These are phyloP conservation scores for Ceratina calcarata DNA, from an alignment of 1,140 invertebrate species.

Conservation along the genomic window DNA sequence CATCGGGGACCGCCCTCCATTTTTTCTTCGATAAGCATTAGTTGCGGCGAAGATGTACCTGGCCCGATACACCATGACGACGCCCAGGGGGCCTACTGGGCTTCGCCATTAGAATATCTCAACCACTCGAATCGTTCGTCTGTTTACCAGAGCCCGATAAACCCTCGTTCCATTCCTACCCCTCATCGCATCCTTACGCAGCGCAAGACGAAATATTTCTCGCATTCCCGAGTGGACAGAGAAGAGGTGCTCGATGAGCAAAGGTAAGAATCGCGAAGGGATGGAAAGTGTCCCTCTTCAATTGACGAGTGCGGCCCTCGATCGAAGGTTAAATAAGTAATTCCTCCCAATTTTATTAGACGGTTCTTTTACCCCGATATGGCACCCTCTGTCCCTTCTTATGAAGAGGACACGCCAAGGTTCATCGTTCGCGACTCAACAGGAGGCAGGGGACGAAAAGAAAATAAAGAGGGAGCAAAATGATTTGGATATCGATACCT, in stretches of 20 bases:
- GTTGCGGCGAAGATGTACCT: conserved; percentile 62
- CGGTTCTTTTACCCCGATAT: conserved; percentile 31
- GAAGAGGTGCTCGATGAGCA: conserved; percentile 37
- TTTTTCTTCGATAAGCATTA: conserved; percentile 62
- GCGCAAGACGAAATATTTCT: conserved; percentile 12
- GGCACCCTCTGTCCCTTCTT: not conserved
- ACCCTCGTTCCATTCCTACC: conserved; percentile 19
- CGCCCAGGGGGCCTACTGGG: conserved; percentile 72
- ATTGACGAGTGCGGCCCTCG: conserved; percentile 37
- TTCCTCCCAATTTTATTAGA: conserved; percentile 73
- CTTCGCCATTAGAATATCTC: conserved; percentile 78
- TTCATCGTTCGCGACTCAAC: not conserved
- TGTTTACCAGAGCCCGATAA: conserved; percentile 71
- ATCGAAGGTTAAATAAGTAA: conserved; percentile 70
- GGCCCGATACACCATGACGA: conserved; percentile 73
- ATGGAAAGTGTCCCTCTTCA: conserved; percentile 13
- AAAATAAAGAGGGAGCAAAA: conserved; percentile 49
- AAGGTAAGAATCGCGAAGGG: conserved; percentile 32
- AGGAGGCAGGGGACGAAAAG: conserved; percentile 1
- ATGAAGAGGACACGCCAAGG: not conserved
- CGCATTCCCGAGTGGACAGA: conserved; percentile 34
- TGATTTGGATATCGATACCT: conserved; percentile 78
- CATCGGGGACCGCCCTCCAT: conserved; percentile 62
- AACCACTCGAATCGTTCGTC: conserved; percentile 70
- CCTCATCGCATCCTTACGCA: not conserved